Evolutionary conservation across 2,113 vertebrate species (phyloP), one percentile per base, ranked within the genome.

Genomic region (Cervus canadensis): DNA sequence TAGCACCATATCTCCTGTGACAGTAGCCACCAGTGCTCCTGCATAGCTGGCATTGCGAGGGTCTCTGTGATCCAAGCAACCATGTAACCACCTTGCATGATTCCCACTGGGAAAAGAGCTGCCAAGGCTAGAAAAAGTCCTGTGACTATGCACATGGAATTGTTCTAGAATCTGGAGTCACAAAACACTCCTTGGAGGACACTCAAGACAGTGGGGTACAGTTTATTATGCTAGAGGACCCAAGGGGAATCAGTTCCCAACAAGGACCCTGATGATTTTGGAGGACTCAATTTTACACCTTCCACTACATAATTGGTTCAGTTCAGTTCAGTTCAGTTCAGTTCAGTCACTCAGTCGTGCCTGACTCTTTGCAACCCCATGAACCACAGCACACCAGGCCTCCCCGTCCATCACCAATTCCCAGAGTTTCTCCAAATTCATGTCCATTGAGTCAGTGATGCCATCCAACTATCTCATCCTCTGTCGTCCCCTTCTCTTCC

Each of bases 351-450:
- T n/a, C 62, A 64, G 62, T 64, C 33, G 4, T 64, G 33, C n/a
- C 62, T 3, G 3, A 64, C 62, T 64, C 30, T n/a, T 64, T 64
- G 62, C 0, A 1, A 64, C 33, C 30, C 33, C 15, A n/a, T n/a
- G 30, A n/a, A 64, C 8, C 0, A 0, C 33, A 64, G 62, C 16
- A 64, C 0, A 0, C 62, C 62, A 67, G 62, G 33, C 7, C 16
- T 64, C 62, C 62, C 62, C n/a, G 16, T 64, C 7, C 15, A n/a
- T 64, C 33, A n/a, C 15, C 33, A 64, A 9, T 33, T 64, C 62
- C 30, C 8, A 33, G 30, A 64, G 33, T n/a, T 64, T 64, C 4
- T 16, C 33, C 62, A 16, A 64, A 19, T 17, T 64, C 62, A 64
- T 17, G 33, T 64, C 3, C 33, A 64, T 64, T 2, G 0, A n/a